Percentiles rank a stretch among this genome's conserved stretches.
Evolutionary conservation across 2,888 invertebrate genomes (phyloP).

Genomic region (Cordilura impudica): DNA sequence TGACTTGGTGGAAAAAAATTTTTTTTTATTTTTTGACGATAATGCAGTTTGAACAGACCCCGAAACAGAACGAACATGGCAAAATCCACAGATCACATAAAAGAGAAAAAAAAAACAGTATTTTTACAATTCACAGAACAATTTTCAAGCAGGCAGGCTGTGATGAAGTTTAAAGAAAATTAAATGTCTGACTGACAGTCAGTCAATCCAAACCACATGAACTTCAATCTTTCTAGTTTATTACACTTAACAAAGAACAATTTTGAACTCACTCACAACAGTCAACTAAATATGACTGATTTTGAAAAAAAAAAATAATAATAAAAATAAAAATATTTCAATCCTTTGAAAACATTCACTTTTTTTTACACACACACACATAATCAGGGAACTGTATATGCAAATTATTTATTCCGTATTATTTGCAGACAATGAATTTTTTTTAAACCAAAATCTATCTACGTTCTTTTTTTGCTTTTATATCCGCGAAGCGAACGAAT

Average conservation of each 20-base stretch:
- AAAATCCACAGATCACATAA: background rate
- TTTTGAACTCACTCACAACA: background rate
- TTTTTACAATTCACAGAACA: background rate
- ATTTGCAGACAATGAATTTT: background rate
- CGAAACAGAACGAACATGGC: background rate
- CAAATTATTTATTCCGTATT: background rate
- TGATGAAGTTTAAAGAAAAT: background rate
- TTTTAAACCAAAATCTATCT: background rate
- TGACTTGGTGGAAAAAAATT: conserved; percentile 25
- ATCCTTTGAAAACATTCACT: background rate
- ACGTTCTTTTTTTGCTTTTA: background rate
- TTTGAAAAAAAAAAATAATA: background rate
- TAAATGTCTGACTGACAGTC: background rate
- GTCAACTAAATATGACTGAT: background rate
- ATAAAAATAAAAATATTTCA: background rate
- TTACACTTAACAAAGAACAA: background rate
- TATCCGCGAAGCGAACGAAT: conserved; percentile 14
- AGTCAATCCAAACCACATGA: background rate
- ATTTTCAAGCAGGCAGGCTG: background rate
- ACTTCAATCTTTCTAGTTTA: background rate
- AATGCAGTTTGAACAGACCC: background rate
- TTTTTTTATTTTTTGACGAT: background rate
- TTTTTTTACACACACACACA: too few relatives aligned
- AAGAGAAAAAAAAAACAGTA: background rate
- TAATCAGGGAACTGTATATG: background rate